Evolutionary conservation across 2,888 invertebrate genomes (phyloP), one percentile per base, ranked within the genome.

Genomic region (Aleiodes leptofemur): DNA sequence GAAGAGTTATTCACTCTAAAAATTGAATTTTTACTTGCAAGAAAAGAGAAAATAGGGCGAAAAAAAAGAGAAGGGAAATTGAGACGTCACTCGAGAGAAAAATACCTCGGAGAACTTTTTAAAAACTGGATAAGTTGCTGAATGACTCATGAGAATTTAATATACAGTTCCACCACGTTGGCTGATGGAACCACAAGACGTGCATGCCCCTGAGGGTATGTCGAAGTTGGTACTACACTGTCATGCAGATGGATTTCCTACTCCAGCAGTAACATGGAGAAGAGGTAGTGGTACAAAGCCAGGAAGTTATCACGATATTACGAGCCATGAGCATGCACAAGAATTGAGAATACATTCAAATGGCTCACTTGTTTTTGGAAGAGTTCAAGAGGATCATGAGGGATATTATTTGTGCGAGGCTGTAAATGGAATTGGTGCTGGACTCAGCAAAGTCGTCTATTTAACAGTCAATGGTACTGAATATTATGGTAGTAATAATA

Each of bases 361-460:
- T 87, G 97, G 97, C 34, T 96, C 96, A 11, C 91, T 97, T 80
- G 93, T 94, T 79, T 96, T 97, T 89, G 94, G 94, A 83, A 93
- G 94, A 86, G 94, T 96, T 69, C 94, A 94, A 82, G 96, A 96
- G 90, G 95, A 95, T 85, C 96, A 95, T 87, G 96, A 96, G 90
- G 97, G 97, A 0, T 95, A 96, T 89, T 97, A 97, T 89, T 92
- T 97, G 71, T 98, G 98, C 90, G 97, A 97, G 87, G 96, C 97
- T n/a, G 94, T 96, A 84, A 98, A 98, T 88, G 96, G 95, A 82
- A 96, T 98, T 79, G 97, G 97, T 0, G 94, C 96, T 14, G 97
- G 96, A 11, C 94, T 97, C 76, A 97, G 97, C 91, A 97, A 97
- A 91, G 95, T 97, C 72, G 95, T 97, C 83, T 95, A 95, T 88